Conservation (phyloP, 2,797 vertebrate genomes). For the Anableps anableps region DNA sequence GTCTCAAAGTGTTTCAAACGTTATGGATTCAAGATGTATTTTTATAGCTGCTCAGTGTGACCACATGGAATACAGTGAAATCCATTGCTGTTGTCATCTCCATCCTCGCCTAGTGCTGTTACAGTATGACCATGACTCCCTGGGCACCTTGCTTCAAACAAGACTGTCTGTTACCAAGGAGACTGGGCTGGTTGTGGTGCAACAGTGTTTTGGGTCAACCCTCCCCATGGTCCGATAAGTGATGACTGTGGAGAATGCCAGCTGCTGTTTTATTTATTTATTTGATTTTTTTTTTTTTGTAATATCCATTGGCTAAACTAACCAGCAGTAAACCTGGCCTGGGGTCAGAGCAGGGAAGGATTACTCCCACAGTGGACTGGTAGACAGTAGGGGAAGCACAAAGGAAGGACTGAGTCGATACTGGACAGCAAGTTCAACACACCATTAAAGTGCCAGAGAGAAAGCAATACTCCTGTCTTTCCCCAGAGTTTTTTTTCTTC, state of each 20-base stretch:
- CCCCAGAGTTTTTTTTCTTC: conserved; percentile 26
- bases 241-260: conserved; percentile 82
- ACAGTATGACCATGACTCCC: conserved; percentile 71
- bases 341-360: conserved; percentile 75
- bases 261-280: conserved; percentile 75
- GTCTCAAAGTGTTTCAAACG: conserved; percentile 63
- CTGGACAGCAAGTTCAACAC: conserved; percentile 63
- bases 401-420: conserved; percentile 74
- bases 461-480: conserved; percentile 55
- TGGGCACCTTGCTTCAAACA: conserved; percentile 75
- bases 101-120: conserved; percentile 41
- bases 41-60: conserved; percentile 33
- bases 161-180: conserved; percentile 83
- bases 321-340: conserved; percentile 77
- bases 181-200: conserved; percentile 76
- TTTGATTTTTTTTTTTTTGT: conserved; percentile 79
- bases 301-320: conserved; percentile 75
- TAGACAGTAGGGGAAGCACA: conserved; percentile 69
- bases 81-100: conserved; percentile 51
- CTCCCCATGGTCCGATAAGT: conserved; percentile 79
- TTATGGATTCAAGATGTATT: conserved; percentile 53
- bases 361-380: conserved; percentile 74
- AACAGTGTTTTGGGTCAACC: conserved; percentile 78
- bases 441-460: conserved; percentile 67
- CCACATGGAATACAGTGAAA: conserved; percentile 47